Evolutionary conservation across 2,113 vertebrate genomes (phyloP).

Genomic region (Oceanodroma tethys): DNA sequence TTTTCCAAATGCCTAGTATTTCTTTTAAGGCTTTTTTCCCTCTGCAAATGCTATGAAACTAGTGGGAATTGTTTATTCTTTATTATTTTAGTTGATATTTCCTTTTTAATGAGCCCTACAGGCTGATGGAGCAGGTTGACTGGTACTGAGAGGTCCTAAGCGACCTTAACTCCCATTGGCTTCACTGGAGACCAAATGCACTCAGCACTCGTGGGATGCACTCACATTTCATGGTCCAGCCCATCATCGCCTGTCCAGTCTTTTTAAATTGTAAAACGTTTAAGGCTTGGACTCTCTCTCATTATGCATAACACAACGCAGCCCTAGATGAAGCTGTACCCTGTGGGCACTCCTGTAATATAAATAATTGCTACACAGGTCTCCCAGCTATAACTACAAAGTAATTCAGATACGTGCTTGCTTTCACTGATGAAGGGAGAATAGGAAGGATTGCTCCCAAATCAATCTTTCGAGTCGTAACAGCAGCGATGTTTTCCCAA

Average conservation of each 20-base stretch:
- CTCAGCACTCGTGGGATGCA: neutral
- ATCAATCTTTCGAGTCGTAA: neutral
- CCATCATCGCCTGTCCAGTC: neutral
- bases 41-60: neutral
- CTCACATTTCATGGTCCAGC: neutral
- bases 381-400: neutral
- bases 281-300: neutral
- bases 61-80: neutral
- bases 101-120: neutral
- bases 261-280: neutral
- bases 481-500: fast-evolving
- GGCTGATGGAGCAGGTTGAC: neutral
- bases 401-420: neutral
- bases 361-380: neutral
- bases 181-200: neutral
- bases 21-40: neutral
- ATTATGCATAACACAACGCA: neutral
- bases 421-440: neutral
- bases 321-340: neutral
- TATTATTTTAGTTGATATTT: neutral
- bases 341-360: neutral
- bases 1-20: neutral
- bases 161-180: neutral
- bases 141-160: neutral
- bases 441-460: neutral